Percentiles rank a stretch among this genome's conserved stretches.
Evolutionary conservation across 2,888 invertebrate species (phyloP).

Genomic region (Teinopalpus imperialis): DNA sequence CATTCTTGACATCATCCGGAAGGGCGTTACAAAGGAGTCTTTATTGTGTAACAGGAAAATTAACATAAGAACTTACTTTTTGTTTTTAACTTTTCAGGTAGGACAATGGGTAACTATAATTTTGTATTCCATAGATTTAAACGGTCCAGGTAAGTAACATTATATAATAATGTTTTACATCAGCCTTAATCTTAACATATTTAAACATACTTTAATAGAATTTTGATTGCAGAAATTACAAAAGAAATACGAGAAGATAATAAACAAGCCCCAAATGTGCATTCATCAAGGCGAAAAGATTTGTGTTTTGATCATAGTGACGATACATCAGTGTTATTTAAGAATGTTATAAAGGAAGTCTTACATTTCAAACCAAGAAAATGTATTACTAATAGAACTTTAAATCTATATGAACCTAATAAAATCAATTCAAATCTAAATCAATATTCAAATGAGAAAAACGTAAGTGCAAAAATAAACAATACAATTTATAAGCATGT

Average conservation of each 20-base stretch:
- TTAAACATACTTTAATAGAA: not conserved
- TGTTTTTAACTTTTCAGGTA: no score
- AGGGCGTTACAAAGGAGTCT: no score
- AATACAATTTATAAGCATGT: not conserved
- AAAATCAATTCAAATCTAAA: not conserved
- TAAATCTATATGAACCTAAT: not conserved
- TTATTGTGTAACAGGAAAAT: no score
- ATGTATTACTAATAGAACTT: not conserved
- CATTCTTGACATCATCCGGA: no score
- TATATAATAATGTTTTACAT: no score
- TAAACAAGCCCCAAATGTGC: no score
- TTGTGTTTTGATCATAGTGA: constrained; percentile 25
- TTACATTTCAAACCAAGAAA: constrained; percentile 35
- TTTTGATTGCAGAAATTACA: not conserved
- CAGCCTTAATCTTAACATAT: no score
- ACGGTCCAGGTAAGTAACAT: constrained; percentile 34
- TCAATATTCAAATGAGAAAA: not conserved
- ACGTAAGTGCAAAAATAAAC: not conserved
- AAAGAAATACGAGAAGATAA: not conserved
- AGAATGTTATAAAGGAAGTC: constrained; percentile 54
- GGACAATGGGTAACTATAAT: constrained; percentile 62
- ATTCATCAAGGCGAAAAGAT: no score
- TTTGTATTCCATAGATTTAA: constrained; percentile 43
- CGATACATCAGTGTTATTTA: constrained; percentile 45
- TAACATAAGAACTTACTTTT: no score